Evolutionary conservation across 2,113 vertebrate genomes (phyloP).

Genomic region (Pyxicephalus adspersus): DNA sequence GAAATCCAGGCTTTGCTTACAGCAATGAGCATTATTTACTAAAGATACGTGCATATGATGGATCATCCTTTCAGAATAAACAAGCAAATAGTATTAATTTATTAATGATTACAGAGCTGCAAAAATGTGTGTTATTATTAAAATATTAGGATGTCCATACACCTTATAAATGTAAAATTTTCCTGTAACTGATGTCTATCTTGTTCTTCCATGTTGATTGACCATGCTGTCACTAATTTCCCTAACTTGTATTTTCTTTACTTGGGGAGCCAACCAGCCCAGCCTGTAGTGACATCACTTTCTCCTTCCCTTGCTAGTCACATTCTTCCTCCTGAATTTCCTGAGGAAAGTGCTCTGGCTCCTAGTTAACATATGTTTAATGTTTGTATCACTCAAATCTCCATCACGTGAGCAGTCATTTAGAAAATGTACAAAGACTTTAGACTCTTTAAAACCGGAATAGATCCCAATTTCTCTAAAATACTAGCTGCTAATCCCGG

Average conservation of each 20-base stretch:
- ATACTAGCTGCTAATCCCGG: no score
- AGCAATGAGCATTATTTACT: no score
- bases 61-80: no score
- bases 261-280: neutral
- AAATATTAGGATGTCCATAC: no score
- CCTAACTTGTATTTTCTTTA: slow-evolving; percentile 14
- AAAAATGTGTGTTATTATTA: no score
- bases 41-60: no score
- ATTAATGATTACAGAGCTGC: no score
- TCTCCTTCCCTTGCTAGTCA: neutral
- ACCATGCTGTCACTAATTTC: slow-evolving; percentile 8
- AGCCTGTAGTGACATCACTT: slow-evolving; percentile 5
- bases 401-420: neutral
- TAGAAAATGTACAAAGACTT: neutral
- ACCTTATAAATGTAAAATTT: no score
- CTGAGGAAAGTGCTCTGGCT: slow-evolving; percentile 10
- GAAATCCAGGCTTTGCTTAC: no score
- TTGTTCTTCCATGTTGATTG: neutral
- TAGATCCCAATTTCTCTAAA: no score
- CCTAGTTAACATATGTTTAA: neutral
- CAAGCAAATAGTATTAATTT: no score
- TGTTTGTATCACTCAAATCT: neutral
- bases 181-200: neutral
- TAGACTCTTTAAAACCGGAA: no score
- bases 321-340: slow-evolving; percentile 28